phyloP scores from a whole-genome alignment of 2,797 vertebrate genomes.

The Pantherophis vulpinus region DNA sequence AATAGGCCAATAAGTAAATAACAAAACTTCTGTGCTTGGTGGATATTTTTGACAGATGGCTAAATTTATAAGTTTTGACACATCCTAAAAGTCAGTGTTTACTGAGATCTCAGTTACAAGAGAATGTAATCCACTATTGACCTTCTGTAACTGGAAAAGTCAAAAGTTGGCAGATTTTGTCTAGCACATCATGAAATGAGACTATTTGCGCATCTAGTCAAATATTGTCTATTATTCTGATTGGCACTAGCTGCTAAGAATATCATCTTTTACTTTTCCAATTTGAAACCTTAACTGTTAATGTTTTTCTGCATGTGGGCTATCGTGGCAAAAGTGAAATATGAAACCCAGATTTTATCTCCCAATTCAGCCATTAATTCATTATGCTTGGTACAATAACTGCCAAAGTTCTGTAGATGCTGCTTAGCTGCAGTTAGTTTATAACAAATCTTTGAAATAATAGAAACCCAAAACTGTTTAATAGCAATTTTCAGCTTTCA shows the following conservation, averaged over 20 bases:
- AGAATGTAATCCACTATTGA: background rate
- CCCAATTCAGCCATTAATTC: background rate
- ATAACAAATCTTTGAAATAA: background rate
- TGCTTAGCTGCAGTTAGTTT: background rate
- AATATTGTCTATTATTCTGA: background rate
- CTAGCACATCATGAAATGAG: background rate
- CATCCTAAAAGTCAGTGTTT: background rate
- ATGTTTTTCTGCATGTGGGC: background rate
- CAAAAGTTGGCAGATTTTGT: background rate
- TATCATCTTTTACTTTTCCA: background rate
- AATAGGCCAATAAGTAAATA: background rate
- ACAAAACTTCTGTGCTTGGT: background rate
- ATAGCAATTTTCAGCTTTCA: conserved; percentile 34
- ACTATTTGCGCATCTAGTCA: background rate
- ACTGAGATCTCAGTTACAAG: background rate
- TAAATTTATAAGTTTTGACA: background rate
- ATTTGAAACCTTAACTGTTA: background rate
- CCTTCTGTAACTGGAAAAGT: background rate
- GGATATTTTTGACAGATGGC: background rate
- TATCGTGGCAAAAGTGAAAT: background rate
- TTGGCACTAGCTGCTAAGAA: background rate
- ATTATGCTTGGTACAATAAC: background rate
- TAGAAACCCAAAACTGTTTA: background rate
- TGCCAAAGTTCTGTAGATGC: background rate
- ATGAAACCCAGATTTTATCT: background rate